Percentiles rank a stretch among this genome's conserved stretches.
Evolutionary conservation across 2,113 vertebrate species (phyloP).

Genomic region (Dipodomys spectabilis): DNA sequence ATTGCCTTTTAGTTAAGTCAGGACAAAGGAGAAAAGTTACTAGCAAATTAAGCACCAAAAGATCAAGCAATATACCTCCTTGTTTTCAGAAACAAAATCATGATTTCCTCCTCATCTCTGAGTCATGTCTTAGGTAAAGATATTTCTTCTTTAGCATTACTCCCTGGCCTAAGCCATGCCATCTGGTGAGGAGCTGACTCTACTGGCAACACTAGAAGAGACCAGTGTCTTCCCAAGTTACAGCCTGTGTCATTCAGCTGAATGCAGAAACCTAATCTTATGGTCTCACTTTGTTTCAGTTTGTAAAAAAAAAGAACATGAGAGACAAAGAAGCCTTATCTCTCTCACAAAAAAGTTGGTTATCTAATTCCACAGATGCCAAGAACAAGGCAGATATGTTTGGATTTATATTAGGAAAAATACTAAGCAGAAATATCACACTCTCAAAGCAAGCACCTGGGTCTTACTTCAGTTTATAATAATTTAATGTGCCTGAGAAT

Average conservation of each 20-base stretch:
- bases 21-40: conserved; percentile 27
- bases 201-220: not conserved
- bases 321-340: conserved; percentile 43
- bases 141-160: not conserved
- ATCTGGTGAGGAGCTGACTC: not conserved
- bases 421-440: conserved; percentile 14
- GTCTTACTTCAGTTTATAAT: conserved; percentile 77
- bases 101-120: not conserved
- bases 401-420: conserved; percentile 59
- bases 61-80: not conserved
- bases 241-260: not conserved
- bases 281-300: conserved; percentile 1
- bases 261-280: not conserved
- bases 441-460: conserved; percentile 79
- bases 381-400: conserved; percentile 54
- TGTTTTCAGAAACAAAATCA: conserved; percentile 17
- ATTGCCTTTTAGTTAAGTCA: conserved; percentile 26
- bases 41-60: conserved; percentile 49
- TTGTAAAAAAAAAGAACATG: not conserved
- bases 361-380: conserved; percentile 22
- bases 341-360: conserved; percentile 15
- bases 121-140: not conserved
- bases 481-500: conserved; percentile 84
- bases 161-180: not conserved
- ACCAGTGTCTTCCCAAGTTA: not conserved